phyloP scores from a whole-genome alignment of 2,113 vertebrate species.

The Charina bottae region DNA sequence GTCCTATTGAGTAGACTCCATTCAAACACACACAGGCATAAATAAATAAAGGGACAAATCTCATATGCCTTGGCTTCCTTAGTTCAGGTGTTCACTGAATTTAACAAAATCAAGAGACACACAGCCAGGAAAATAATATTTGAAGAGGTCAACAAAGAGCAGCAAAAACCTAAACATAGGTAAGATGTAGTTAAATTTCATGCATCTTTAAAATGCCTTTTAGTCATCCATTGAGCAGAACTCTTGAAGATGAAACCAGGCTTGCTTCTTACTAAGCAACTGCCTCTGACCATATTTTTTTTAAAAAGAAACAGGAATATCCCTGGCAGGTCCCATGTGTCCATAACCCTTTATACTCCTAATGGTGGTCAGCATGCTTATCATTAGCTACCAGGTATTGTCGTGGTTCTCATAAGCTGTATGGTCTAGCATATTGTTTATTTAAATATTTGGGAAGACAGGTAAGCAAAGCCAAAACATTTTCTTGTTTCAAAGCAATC shows the following conservation, averaged over 20 bases:
- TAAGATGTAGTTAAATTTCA: neutral
- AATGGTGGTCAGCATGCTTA: neutral
- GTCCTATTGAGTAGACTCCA: neutral
- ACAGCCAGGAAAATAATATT: neutral
- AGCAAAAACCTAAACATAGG: neutral
- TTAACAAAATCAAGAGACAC: neutral
- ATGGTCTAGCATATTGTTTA: neutral
- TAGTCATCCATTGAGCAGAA: neutral
- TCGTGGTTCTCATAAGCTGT: neutral
- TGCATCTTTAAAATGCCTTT: neutral
- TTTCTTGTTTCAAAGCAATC: neutral
- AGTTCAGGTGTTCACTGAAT: accelerated
- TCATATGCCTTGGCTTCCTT: neutral
- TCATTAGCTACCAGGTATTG: neutral
- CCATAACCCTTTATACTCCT: neutral
- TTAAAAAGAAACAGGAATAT: too few species aligned
- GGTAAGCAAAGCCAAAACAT: neutral
- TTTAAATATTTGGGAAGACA: neutral
- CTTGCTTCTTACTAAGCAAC: neutral
- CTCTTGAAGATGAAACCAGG: neutral
- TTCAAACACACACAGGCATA: neutral
- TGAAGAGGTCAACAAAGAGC: neutral
- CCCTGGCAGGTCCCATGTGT: neutral
- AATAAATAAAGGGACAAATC: neutral
- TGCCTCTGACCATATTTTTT: too few species aligned